These are phyloP conservation scores for Hipposideros armiger DNA, from an alignment of 2,113 vertebrate genomes.

Conservation along the genomic window DNA sequence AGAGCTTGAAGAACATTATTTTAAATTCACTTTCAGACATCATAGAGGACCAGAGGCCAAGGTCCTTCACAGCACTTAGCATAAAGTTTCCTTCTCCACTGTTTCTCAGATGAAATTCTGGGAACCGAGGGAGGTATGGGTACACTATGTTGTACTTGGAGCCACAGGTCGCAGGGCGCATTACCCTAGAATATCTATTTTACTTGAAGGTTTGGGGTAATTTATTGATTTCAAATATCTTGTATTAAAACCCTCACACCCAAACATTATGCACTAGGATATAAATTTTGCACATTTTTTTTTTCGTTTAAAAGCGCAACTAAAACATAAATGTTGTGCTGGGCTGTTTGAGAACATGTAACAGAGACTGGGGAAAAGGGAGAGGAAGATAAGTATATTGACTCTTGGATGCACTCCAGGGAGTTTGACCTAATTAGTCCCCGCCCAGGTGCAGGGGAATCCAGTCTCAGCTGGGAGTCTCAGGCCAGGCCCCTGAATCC, in stretches of 20 bases:
- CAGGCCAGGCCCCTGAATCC: background rate
- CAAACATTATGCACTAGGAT: background rate
- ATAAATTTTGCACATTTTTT: background rate
- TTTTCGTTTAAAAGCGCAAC: background rate
- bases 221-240: conserved; percentile 7
- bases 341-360: background rate
- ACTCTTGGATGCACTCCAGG: background rate
- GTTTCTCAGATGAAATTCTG: background rate
- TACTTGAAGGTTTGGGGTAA: background rate
- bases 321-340: background rate
- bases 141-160: background rate
- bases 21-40: background rate
- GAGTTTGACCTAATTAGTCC: background rate
- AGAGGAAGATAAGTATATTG: background rate
- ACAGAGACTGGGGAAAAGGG: background rate
- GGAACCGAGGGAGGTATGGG: too few species aligned
- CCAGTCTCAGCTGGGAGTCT: background rate
- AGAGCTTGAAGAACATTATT: background rate
- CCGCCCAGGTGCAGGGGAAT: background rate
- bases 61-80: background rate
- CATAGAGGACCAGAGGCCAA: background rate
- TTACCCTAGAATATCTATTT: background rate
- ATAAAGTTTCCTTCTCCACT: background rate
- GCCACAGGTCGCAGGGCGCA: rapidly evolving
- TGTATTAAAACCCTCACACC: background rate